Evolutionary conservation across 2,888 invertebrate genomes (phyloP), one percentile per base, ranked within the genome.

Genomic region (Physocephala rufipes): DNA sequence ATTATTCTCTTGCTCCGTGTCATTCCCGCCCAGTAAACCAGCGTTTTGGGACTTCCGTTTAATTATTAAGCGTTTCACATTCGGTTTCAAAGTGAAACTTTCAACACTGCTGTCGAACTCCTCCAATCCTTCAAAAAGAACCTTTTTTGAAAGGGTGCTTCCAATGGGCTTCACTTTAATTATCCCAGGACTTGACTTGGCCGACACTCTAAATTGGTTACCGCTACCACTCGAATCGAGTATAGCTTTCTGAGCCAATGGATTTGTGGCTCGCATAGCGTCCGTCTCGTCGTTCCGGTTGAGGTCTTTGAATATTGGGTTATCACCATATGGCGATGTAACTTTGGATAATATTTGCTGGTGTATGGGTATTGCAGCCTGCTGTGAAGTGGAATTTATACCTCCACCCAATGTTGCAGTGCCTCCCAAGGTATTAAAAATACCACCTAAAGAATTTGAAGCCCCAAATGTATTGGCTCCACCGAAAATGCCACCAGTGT

Each of bases 251-350:
- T 93, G 91, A 0, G 93, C 92, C 0, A 89, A 88, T 47, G 91
- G 92, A 87, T 91, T 92, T 0, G 91, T 90, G 0, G 92, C 91
- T 77, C 91, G 92, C 28, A 93, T 83, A 0, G 91, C 88, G 70
- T 92, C 91, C 1, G 89, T 86, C 78, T 85, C 82, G 87, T 89
- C 86, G 86, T 86, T 82, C 0, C 87, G 83, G 55, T 88, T 84
- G 0, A 95, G 83, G 81, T 94, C 93, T 79, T 93, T 93, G 84
- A 95, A 92, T 1, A 97, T 89, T 0, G 95, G 93, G 47, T 93
- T 93, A 82, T 96, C 95, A 0, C 96, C 96, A 81, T 95, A 97
- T 0, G 96, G 96, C 0, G 93, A 89, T 1, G 93, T 91, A 0
- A 93, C 91, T 53, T 95, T 87, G 0, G 93, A 89, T 70, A 94